These are phyloP conservation scores for Camponotus fellah DNA, from an alignment of 2,888 invertebrate species.

Conservation along the genomic window DNA sequence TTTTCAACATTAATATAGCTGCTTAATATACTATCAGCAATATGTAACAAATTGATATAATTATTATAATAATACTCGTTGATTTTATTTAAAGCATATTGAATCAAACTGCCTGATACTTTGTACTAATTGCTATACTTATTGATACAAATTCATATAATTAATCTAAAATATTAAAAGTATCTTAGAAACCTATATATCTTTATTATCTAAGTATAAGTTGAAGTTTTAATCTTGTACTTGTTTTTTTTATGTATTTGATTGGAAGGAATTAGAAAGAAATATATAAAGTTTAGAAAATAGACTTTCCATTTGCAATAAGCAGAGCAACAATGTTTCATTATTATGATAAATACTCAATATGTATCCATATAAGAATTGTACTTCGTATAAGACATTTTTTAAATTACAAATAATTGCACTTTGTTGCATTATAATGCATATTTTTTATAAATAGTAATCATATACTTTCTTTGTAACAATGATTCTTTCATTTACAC, in stretches of 20 bases:
- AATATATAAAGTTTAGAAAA: constrained; percentile 31
- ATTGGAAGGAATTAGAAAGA: constrained; percentile 14
- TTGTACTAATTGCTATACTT: constrained; percentile 23
- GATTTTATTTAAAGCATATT: constrained; percentile 11
- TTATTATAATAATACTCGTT: constrained; percentile 4
- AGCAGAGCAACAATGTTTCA: neutral
- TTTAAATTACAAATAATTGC: constrained; percentile 35
- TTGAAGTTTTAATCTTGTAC: neutral
- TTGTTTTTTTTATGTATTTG: neutral
- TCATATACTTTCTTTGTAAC: constrained; percentile 17
- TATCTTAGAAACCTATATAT: constrained; percentile 13
- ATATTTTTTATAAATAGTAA: constrained; percentile 16
- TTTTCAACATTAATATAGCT: constrained; percentile 1
- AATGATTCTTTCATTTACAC: constrained; percentile 10
- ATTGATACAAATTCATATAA: constrained; percentile 10
- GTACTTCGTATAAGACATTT: neutral
- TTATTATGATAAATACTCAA: neutral
- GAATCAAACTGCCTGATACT: neutral
- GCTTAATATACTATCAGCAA: neutral
- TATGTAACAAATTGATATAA: neutral
- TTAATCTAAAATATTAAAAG: constrained; percentile 21
- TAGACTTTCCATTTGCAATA: constrained; percentile 15
- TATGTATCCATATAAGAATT: neutral
- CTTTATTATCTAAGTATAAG: constrained; percentile 41
- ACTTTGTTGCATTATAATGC: neutral